Evolutionary conservation across 2,888 invertebrate genomes (phyloP), one percentile per base, ranked within the genome.

Genomic region (Watsonalla binaria): DNA sequence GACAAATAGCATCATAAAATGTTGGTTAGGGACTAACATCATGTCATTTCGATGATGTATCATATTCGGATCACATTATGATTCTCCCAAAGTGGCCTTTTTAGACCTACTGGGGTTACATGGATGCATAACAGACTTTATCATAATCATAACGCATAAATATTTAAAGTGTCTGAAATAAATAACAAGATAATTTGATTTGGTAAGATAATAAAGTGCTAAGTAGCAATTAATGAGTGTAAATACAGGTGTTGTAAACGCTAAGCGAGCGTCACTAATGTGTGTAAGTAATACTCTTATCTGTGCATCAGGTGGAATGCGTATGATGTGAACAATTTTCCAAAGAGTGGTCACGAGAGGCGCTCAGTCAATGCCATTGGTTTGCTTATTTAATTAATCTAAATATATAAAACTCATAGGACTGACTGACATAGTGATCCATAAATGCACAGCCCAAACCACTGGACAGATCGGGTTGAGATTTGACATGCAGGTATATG

Each of bases 311-410:
- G 70, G 66, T 68, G 65, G 72, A 72, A 42, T 77, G 70, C 72
- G 68, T 71, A 62, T 68, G 68, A 67, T 65, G 68, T 67, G 56
- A 68, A 72, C 76, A 70, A 83, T 88, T 87, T 88, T 84, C 86
- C 86, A 66, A 66, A 69, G 75, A 69, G 67, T 85, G 80, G 62
- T 61, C 79, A 72, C 80, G 72, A 73, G 67, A 63, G 68, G 57
- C 54, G 47, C 51, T 71, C 68, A 39, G 8, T 59, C 59, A 34
- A 55, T 46, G 57, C 46, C 49, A 53, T 24, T 2, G 2, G 1
- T 24, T 24, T 24, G 24, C 24, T 24, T 24, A 24, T 24, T 24
- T 24, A n/a, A n/a, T n/a, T n/a, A n/a, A n/a, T n/a, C n/a, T n/a
- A n/a, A n/a, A n/a, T n/a, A n/a, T n/a, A n/a, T n/a, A n/a, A n/a